phyloP scores from a whole-genome alignment of 2,113 vertebrate genomes.

The Paradoxurus hermaphroditus region DNA sequence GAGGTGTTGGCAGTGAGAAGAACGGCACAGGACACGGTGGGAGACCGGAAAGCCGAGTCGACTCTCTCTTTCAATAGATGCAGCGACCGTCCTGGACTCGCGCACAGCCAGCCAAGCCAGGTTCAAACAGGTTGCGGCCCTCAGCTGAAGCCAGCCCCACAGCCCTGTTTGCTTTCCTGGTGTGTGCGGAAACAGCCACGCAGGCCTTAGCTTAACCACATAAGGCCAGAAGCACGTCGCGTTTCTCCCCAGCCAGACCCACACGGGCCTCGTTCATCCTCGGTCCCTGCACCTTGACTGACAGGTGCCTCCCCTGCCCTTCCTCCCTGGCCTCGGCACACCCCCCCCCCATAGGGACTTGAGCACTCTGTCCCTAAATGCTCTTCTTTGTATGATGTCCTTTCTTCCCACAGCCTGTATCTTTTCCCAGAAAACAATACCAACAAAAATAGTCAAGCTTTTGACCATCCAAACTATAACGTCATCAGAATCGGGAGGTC shows the following conservation, averaged over 20 bases:
- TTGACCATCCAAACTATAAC: neutral
- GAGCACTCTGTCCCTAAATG: neutral
- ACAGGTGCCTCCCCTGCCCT: neutral
- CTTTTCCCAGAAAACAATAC: neutral
- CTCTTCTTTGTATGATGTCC: neutral
- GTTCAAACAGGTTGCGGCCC: neutral
- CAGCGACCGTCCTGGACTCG: rapidly evolving
- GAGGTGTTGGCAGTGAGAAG: neutral
- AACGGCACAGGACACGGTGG: rapidly evolving
- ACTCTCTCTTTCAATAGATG: neutral
- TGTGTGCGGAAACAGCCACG: neutral
- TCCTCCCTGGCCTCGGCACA: neutral
- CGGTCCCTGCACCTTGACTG: rapidly evolving
- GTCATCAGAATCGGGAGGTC: neutral
- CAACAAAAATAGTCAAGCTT: neutral
- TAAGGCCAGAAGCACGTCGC: rapidly evolving
- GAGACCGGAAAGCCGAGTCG: no score
- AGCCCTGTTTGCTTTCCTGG: neutral
- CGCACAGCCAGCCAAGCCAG: neutral
- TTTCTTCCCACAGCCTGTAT: neutral
- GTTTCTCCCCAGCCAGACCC: neutral
- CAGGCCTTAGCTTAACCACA: neutral
- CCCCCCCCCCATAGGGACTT: neutral
- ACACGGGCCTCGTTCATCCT: neutral
- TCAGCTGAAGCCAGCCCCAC: neutral